These are phyloP conservation scores for Oryzias javanicus DNA, from an alignment of 2,113 vertebrate species.

Conservation along the genomic window DNA sequence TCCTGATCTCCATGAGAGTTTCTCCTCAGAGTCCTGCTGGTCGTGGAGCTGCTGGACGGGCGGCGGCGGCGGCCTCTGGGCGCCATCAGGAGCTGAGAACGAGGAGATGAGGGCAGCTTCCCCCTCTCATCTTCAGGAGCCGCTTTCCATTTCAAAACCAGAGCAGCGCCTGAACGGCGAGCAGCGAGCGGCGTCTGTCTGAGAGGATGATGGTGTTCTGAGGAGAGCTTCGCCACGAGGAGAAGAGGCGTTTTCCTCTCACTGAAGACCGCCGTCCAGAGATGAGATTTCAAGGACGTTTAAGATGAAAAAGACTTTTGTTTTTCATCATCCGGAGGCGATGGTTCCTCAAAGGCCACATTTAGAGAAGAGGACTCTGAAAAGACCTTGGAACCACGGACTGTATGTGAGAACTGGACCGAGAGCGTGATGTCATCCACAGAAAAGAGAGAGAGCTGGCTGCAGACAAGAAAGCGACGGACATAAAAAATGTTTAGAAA, in stretches of 20 bases:
- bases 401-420: too few species aligned
- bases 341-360: too few species aligned
- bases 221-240: background rate
- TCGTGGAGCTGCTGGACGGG: background rate
- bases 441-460: too few species aligned
- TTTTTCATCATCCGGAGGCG: too few species aligned
- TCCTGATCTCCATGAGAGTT: too few species aligned
- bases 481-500: too few species aligned
- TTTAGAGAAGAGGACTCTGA: too few species aligned
- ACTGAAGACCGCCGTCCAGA: constrained; percentile 2
- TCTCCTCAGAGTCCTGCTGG: too few species aligned
- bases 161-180: background rate
- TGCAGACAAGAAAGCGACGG: too few species aligned
- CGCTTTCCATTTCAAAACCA: constrained; percentile 18
- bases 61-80: background rate
- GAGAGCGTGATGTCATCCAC: too few species aligned
- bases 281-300: background rate
- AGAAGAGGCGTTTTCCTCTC: background rate
- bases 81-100: constrained; percentile 2
- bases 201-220: background rate
- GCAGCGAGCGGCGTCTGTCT: constrained; percentile 2
- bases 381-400: too few species aligned
- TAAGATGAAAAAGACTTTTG: too few species aligned
- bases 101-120: constrained; percentile 17
- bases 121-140: constrained; percentile 11